Conservation (phyloP, 1,140 invertebrate genomes). For the Hermetia illucens region DNA sequence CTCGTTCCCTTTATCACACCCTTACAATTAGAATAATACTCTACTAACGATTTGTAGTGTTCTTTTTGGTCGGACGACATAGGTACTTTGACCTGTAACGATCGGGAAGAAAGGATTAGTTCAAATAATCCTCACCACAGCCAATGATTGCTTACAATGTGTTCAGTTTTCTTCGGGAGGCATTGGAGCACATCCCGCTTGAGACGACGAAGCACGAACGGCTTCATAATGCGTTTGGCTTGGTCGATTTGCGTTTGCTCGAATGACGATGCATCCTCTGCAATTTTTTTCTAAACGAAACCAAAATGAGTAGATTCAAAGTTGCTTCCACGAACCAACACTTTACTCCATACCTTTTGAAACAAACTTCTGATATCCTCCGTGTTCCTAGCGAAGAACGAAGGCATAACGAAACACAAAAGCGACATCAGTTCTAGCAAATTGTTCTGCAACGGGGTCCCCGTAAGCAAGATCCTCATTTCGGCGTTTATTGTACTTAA, state of each 20-base stretch:
- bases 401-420: slow-evolving; percentile 90
- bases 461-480: slow-evolving; percentile 72
- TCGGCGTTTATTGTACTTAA: slow-evolving; percentile 78
- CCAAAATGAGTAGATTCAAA: not conserved
- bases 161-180: slow-evolving; percentile 64
- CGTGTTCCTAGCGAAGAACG: slow-evolving; percentile 80
- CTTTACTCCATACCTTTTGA: slow-evolving; percentile 34
- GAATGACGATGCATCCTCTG: slow-evolving; percentile 55
- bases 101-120: not conserved
- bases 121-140: not conserved
- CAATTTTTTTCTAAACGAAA: slow-evolving; percentile 10
- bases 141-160: slow-evolving; percentile 33
- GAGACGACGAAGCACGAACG: slow-evolving; percentile 82
- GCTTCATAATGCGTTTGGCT: slow-evolving; percentile 91
- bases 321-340: not conserved
- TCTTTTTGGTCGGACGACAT: slow-evolving; percentile 57
- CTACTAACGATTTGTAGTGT: slow-evolving; percentile 61
- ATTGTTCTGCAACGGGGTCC: slow-evolving; percentile 93
- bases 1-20: slow-evolving; percentile 37
- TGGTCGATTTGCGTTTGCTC: slow-evolving; percentile 80
- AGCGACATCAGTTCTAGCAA: slow-evolving; percentile 89
- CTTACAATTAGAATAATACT: slow-evolving; percentile 51
- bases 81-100: slow-evolving; percentile 30
- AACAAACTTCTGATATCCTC: slow-evolving; percentile 81
- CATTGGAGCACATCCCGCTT: slow-evolving; percentile 75